phyloP scores from a whole-genome alignment of 2,113 vertebrate species.

The Trochalopteron elliotii region DNA sequence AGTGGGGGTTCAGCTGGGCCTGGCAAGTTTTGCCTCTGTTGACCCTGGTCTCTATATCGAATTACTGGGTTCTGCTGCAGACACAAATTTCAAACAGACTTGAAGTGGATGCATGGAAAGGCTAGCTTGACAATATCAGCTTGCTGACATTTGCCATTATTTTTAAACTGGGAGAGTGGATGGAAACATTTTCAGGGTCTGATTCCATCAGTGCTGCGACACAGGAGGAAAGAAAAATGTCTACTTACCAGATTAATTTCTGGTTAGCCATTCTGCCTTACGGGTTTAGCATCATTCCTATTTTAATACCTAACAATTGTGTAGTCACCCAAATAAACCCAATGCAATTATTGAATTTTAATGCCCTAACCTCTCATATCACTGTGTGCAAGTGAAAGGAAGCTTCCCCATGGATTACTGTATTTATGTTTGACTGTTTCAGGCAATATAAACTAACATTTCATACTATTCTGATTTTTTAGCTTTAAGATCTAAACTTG shows the following conservation, averaged over 20 bases:
- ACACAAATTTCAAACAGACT: not conserved
- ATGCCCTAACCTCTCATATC: not conserved
- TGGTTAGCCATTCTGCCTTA: not conserved
- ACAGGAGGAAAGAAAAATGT: not conserved
- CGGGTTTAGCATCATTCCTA: not conserved
- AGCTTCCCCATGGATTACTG: not conserved
- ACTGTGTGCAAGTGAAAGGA: not conserved
- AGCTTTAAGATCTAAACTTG: conserved; percentile 33
- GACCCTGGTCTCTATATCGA: not conserved
- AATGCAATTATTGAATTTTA: not conserved
- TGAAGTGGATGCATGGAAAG: not conserved
- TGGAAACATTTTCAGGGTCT: not conserved
- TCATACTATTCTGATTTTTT: not conserved
- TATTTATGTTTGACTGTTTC: not conserved
- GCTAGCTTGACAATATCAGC: not conserved
- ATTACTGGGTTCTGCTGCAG: not conserved
- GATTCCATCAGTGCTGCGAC: not conserved
- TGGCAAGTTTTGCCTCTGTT: not conserved
- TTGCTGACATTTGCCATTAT: not conserved
- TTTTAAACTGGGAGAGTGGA: not conserved
- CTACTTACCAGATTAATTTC: conserved; percentile 7
- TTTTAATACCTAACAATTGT: not conserved
- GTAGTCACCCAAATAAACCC: not conserved
- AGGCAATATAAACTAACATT: not conserved
- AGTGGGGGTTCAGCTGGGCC: not conserved